Base-by-base conservation (phyloP, 1,140 invertebrate species). In the Protaetia brevitarsis region DNA sequence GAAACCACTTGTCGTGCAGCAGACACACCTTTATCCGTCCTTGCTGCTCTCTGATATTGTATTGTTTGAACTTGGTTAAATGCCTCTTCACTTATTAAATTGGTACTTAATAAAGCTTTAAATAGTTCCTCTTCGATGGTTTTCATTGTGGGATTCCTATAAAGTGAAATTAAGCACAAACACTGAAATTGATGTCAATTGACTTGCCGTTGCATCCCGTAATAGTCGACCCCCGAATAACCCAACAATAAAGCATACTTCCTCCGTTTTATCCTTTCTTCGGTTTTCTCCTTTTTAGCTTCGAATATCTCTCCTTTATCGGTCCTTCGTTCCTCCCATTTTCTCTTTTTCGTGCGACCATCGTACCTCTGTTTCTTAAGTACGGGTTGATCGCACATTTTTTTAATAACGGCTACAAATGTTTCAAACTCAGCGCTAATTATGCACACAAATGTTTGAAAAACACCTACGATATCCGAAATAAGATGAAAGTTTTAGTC, bases 21-120 rank as follows among this genome's bases (percentile, higher is more conserved):
- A 2, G 96, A 95, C 2, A 97, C 96, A 37, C 93, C 93, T 82
- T 98, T 99, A 75, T 99, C 97, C 5, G 97, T 99, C 66, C 97
- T 80, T 0, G 97, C 96, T 34, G 96, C 96, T 73, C 97, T 84
- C 79, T 99, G 97, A 80, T 98, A 99, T 60, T 89, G 85, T 60
- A 93, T 85, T 36, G 82, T 82, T 78, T 94, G 91, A 51, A 92
- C 88, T 69, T 87, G 88, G 5, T 88, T 82, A 75, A 86, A 92
- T 56, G 88, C 86, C 58, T 93, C 88, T 34, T 92, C 81, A 0
- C 83, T 89, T 66, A 98, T 94, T 70, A 93, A 86, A 16, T 90
- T 87, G 61, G 86, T 84, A 72, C 93, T 89, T 0, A 87, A 75
- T 73, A 99, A 81, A 3, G 94, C 93, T 72, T 86, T 86, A 2